Base-by-base conservation (phyloP, 92 coral and sea anemone species). In the Parazoanthus darwini region DNA sequence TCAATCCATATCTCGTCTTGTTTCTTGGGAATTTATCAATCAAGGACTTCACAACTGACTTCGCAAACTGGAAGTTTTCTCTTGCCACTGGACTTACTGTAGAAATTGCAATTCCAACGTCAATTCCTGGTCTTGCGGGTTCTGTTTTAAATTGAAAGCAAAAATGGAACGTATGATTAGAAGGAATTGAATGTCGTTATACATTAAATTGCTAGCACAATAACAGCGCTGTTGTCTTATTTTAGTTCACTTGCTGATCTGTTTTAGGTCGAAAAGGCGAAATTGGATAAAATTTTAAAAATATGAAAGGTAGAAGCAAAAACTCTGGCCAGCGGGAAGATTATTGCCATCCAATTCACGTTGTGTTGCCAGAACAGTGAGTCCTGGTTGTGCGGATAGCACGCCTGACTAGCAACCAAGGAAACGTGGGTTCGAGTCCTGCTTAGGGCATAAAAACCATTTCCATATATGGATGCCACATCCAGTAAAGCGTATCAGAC, bases 1-100 rank as follows among this genome's bases (percentile, higher is more conserved):
- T 89, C 46, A 94, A 71, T 29, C 96, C 89, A 82, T 94, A 94
- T 33, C 86, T 89, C 18, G 94, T 86, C 74, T 79, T 79, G 73
- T 91, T 73, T 3, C 85, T 42, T 9, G 96, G 93, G n/a, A 85
- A 73, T 51, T 85, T 85, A 26, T 91, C 88, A 35, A 92, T 88
- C 25, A 92, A 81, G 11, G 89, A 86, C 78, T 87, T 90, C 56
- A 88, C 74, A 76, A 88, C 72, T 36, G 85, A 88, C 68, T 92
- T 90, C 44, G 77, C 89, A 73, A 87, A 88, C 23, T 44, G 74
- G 25, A 92, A 90, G 56, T 87, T 90, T 76, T 85, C 88, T 26
- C 38, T 73, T 54, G 91, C 92, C 33, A 25, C 50, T 9, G 88
- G 74, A 33, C 89, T 88, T 42, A 79, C 90, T 22, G 92, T 25